phyloP scores from a whole-genome alignment of 2,888 invertebrate species.

The Sylvicola fuscatus region DNA sequence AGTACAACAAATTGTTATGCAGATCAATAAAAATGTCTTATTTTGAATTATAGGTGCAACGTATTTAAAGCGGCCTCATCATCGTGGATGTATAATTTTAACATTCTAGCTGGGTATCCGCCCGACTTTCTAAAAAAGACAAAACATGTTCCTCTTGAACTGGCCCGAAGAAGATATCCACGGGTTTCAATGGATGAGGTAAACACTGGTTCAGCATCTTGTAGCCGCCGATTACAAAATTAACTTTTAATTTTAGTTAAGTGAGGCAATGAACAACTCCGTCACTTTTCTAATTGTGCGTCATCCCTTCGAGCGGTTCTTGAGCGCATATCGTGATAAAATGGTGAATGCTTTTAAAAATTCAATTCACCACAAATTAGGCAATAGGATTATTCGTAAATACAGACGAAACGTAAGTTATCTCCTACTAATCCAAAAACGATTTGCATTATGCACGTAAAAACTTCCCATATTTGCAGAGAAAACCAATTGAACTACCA shows the following conservation, averaged over 20 bases:
- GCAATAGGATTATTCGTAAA: constrained; percentile 52
- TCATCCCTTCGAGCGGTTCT: constrained; percentile 59
- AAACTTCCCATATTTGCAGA: no score
- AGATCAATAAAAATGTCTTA: background rate
- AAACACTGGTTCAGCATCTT: no score
- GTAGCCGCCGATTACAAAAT: no score
- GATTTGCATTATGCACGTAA: no score
- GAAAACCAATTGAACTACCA: constrained; percentile 3
- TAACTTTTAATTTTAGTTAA: constrained; percentile 30
- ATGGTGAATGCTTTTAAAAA: constrained; percentile 65
- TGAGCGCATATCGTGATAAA: constrained; percentile 70
- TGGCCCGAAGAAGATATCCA: constrained; percentile 62
- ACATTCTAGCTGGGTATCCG: constrained; percentile 63
- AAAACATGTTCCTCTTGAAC: constrained; percentile 52
- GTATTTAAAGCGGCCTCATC: constrained; percentile 73
- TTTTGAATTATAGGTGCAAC: constrained; percentile 36
- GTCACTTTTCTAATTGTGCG: constrained; percentile 63
- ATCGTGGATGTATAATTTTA: constrained; percentile 84
- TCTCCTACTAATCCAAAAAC: no score
- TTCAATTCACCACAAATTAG: constrained; percentile 62
- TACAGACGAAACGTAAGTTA: constrained; percentile 33
- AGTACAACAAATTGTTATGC: background rate
- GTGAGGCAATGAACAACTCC: constrained; percentile 52
- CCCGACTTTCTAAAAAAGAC: constrained; percentile 55
- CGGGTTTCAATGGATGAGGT: constrained; percentile 47